These are phyloP conservation scores for Oreochromis spilurus DNA, from an alignment of 2,113 vertebrate genomes.

Conservation along the genomic window DNA sequence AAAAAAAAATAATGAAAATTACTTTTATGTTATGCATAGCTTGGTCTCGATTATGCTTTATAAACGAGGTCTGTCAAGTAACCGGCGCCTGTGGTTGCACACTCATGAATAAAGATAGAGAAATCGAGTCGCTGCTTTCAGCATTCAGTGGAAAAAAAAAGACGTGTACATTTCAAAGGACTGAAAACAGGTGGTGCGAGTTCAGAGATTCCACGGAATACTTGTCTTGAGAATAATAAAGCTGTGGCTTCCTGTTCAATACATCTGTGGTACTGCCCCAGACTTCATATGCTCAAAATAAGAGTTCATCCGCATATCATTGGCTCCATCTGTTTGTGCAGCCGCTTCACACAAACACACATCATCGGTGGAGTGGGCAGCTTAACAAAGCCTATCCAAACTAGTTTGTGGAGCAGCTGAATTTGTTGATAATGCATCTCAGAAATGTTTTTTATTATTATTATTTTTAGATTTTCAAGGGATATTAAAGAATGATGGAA, in stretches of 20 bases:
- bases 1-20: neutral
- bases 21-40: neutral
- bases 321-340: conserved; percentile 25
- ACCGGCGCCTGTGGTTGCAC: neutral
- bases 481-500: neutral
- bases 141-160: neutral
- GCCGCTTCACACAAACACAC: neutral
- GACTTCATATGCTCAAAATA: conserved; percentile 25
- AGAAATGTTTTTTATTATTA: neutral
- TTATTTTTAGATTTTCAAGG: neutral
- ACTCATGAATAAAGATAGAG: conserved; percentile 32
- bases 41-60: neutral
- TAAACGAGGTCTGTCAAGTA: conserved; percentile 2
- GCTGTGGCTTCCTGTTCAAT: neutral
- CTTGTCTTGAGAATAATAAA: conserved; percentile 38
- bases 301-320: conserved; percentile 1
- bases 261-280: neutral
- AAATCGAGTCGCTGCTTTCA: neutral
- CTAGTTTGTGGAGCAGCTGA: neutral
- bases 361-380: neutral
- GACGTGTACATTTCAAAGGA: conserved; percentile 18
- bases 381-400: conserved; percentile 13
- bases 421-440: neutral
- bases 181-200: conserved; percentile 25
- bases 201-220: conserved; percentile 1